phyloP scores from a whole-genome alignment of 1,140 invertebrate genomes.

The Metopolophium dirhodum region DNA sequence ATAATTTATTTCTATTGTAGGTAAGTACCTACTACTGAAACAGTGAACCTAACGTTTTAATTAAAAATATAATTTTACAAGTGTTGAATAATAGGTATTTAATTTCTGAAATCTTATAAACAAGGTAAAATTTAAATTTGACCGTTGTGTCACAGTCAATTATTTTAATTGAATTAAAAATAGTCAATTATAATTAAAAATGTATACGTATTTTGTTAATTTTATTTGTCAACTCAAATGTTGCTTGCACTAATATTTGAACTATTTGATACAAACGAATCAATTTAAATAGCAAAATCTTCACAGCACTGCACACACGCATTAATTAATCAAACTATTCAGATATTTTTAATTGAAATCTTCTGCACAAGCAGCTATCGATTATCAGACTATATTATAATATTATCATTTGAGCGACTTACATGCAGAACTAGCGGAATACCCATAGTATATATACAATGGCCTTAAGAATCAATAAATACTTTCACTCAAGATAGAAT shows the following conservation, averaged over 20 bases:
- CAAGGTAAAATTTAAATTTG: not conserved
- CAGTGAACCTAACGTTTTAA: not conserved
- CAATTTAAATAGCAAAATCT: not conserved
- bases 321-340: not conserved
- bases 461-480: not conserved
- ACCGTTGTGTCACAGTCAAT: not conserved
- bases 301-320: not conserved
- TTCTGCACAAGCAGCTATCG: not conserved
- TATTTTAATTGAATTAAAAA: no score
- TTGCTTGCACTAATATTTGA: not conserved
- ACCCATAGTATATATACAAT: not conserved
- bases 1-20: not conserved
- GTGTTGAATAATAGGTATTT: not conserved
- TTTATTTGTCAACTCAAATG: not conserved
- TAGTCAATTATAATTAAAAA: no score
- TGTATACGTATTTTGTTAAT: not conserved
- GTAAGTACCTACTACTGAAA: not conserved
- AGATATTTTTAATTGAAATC: not conserved
- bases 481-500: conserved; percentile 26
- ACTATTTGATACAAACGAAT: not conserved
- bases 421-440: not conserved
- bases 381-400: not conserved
- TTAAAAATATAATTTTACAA: not conserved
- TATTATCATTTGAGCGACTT: not conserved
- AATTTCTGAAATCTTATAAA: not conserved